Conservation (phyloP, 2,888 invertebrate genomes). For the Morpho achilles region DNA sequence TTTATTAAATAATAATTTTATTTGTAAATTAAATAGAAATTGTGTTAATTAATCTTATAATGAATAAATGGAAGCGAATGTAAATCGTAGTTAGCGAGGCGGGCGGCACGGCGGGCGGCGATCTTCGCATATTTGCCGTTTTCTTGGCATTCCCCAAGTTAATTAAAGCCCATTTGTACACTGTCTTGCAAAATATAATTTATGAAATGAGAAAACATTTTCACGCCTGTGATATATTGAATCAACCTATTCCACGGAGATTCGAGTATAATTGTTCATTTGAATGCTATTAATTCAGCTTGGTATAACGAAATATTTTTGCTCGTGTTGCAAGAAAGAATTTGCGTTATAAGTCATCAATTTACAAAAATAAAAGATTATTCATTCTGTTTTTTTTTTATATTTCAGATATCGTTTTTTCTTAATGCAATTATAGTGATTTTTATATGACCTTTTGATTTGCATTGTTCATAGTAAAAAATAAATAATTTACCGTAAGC, state of each 20-base stretch:
- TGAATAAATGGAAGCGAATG: constrained; percentile 60
- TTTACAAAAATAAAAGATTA: no score
- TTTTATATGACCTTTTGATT: no score
- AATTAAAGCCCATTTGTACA: constrained; percentile 76
- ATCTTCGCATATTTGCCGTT: constrained; percentile 67
- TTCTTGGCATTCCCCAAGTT: constrained; percentile 69
- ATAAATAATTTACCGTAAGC: no score
- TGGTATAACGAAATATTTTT: no score
- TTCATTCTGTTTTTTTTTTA: no score
- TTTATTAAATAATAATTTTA: constrained; percentile 16
- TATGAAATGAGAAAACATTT: constrained; percentile 61
- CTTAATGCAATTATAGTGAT: no score
- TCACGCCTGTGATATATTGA: constrained; percentile 47
- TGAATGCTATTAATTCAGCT: neutral
- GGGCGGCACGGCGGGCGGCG: constrained; percentile 43
- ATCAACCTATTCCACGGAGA: constrained; percentile 30
- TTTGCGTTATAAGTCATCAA: no score
- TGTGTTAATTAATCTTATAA: constrained; percentile 41
- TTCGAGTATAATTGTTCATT: constrained; percentile 2
- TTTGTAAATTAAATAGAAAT: constrained; percentile 20
- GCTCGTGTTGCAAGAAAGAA: no score
- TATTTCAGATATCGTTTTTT: no score
- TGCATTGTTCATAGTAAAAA: no score
- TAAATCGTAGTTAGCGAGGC: constrained; percentile 62
- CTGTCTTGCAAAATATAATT: constrained; percentile 70